Conservation (phyloP, 2,797 vertebrate genomes). For the Acrocephalus scirpaceus region DNA sequence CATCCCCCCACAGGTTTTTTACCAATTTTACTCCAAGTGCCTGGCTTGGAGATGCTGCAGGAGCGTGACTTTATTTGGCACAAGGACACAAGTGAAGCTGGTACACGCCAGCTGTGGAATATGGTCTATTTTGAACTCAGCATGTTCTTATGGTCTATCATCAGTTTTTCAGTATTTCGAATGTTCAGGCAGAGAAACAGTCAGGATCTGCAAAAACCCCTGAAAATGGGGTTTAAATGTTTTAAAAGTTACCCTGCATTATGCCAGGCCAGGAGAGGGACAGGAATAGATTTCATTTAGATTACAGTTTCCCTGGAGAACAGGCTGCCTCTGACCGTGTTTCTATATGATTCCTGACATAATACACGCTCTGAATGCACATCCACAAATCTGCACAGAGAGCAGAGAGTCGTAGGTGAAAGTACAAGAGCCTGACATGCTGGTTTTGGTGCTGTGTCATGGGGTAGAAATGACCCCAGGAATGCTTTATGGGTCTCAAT, state of each 20-base stretch:
- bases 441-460: background rate
- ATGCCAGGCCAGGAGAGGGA: background rate
- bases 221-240: background rate
- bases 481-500: background rate
- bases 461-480: background rate
- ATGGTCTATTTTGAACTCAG: background rate
- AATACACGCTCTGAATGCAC: background rate
- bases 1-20: background rate
- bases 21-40: background rate
- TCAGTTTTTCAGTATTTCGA: background rate
- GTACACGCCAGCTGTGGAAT: background rate
- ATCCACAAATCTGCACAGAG: background rate
- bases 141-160: background rate
- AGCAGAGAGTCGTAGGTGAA: background rate
- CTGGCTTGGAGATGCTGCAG: background rate
- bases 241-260: background rate
- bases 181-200: background rate
- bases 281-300: constrained; percentile 23
- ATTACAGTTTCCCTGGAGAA: background rate
- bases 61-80: background rate
- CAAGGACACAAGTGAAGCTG: background rate
- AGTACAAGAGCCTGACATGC: background rate
- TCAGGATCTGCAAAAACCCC: background rate
- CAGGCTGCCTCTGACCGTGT: background rate
- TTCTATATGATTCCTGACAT: background rate